Conservation (phyloP, 2,113 vertebrate species). For the Xiphorhynchus elegans region DNA sequence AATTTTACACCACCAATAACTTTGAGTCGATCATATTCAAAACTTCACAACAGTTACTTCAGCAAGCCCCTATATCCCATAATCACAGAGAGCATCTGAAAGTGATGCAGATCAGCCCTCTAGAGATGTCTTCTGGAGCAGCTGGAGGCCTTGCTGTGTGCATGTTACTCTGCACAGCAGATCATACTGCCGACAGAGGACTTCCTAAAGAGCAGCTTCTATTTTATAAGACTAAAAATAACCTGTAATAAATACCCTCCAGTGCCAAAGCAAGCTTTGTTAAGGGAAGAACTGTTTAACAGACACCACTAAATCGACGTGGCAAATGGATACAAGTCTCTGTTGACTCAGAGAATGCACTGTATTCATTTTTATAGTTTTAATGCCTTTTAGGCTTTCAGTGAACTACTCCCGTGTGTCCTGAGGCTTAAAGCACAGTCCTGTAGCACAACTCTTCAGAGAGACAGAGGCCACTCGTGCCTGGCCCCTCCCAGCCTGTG, state of each 20-base stretch:
- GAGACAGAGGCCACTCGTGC: background rate
- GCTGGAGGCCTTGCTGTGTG: background rate
- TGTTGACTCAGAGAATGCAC: background rate
- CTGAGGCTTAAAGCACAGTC: background rate
- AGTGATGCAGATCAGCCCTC: background rate
- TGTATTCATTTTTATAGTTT: background rate
- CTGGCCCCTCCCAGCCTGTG: background rate
- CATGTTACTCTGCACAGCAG: background rate
- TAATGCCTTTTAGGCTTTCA: background rate
- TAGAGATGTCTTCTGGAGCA: background rate
- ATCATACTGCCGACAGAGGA: background rate
- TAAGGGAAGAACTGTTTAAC: background rate
- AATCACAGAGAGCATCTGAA: background rate
- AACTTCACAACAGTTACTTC: background rate
- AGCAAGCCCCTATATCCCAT: background rate
- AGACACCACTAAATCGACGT: background rate
- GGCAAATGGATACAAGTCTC: background rate
- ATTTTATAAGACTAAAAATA: background rate
- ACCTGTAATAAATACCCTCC: background rate
- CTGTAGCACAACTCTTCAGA: background rate
- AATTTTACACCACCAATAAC: background rate
- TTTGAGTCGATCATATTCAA: background rate
- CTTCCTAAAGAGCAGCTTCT: background rate
- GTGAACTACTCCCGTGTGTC: background rate
- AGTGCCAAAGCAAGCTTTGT: background rate